Conservation (phyloP, 2,888 invertebrate genomes). For the Caenorhabditis angaria region DNA sequence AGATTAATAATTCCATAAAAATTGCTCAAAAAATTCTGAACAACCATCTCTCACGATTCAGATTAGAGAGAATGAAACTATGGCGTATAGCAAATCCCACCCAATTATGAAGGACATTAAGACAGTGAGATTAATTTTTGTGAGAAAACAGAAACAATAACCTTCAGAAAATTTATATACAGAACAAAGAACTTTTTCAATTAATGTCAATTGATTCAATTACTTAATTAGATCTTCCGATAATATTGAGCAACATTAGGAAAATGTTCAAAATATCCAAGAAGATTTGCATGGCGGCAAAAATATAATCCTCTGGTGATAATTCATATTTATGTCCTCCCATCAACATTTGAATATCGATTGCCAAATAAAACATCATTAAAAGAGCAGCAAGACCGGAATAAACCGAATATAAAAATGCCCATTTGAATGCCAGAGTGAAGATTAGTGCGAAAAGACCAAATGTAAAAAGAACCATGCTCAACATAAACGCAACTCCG, state of each 20-base stretch:
- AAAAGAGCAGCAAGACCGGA: conserved; percentile 77
- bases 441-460: conserved; percentile 74
- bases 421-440: conserved; percentile 40
- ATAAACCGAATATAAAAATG: conserved; percentile 73
- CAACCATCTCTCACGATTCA: no score
- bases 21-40: no score
- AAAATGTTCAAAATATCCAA: conserved; percentile 79
- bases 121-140: no score
- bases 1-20: no score
- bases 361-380: conserved; percentile 78
- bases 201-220: no score
- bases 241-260: conserved; percentile 75
- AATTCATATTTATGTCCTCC: conserved; percentile 78
- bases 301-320: conserved; percentile 77
- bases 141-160: no score
- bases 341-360: conserved; percentile 78
- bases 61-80: no score
- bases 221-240: conserved; percentile 40
- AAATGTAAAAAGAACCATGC: conserved; percentile 75
- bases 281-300: conserved; percentile 78
- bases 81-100: no score
- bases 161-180: not conserved
- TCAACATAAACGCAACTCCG: conserved; percentile 75
- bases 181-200: conserved; percentile 1
- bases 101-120: no score